Evolutionary conservation across 1,140 invertebrate species (phyloP).

Genomic region (Heterodera schachtii): DNA sequence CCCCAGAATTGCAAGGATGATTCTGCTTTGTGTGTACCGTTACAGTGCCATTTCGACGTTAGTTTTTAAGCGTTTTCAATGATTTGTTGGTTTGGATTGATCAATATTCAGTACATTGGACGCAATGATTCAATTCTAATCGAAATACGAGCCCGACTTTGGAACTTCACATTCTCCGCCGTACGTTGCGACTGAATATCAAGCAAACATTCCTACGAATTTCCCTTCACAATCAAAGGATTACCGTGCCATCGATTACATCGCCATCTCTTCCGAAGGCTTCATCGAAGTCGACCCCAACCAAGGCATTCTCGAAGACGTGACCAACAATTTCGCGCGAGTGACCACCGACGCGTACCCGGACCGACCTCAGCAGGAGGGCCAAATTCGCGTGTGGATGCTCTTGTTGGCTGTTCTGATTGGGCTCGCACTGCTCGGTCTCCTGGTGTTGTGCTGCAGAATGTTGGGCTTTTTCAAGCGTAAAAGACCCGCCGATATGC

Average conservation of each 20-base stretch:
- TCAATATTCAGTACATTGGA: slow-evolving; percentile 40
- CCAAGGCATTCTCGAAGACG: slow-evolving; percentile 55
- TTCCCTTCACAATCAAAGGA: slow-evolving; percentile 37
- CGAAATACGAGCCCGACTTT: slow-evolving; percentile 48
- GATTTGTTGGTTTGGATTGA: too few species aligned
- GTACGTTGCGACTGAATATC: slow-evolving; percentile 27
- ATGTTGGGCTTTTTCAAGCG: slow-evolving; percentile 54
- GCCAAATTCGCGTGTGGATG: slow-evolving; percentile 47
- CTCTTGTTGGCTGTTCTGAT: slow-evolving; percentile 47
- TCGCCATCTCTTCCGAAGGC: slow-evolving; percentile 53
- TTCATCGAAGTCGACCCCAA: slow-evolving; percentile 53
- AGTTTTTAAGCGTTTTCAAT: slow-evolving; percentile 8
- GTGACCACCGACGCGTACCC: slow-evolving; percentile 55
- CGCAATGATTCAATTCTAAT: slow-evolving; percentile 50
- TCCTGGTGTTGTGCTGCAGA: slow-evolving; percentile 45
- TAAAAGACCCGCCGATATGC: slow-evolving; percentile 39
- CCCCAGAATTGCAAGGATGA: slow-evolving; percentile 49
- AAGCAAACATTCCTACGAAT: neutral
- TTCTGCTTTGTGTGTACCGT: slow-evolving; percentile 39
- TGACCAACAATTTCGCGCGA: slow-evolving; percentile 51
- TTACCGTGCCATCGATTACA: slow-evolving; percentile 49
- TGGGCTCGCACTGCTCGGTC: slow-evolving; percentile 39
- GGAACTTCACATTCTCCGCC: slow-evolving; percentile 52
- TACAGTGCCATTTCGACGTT: slow-evolving; percentile 50
- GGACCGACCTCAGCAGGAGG: slow-evolving; percentile 47